Conservation (phyloP, 35 echinoderm and acorn worm genomes). For the Stichopus chloronotus region DNA sequence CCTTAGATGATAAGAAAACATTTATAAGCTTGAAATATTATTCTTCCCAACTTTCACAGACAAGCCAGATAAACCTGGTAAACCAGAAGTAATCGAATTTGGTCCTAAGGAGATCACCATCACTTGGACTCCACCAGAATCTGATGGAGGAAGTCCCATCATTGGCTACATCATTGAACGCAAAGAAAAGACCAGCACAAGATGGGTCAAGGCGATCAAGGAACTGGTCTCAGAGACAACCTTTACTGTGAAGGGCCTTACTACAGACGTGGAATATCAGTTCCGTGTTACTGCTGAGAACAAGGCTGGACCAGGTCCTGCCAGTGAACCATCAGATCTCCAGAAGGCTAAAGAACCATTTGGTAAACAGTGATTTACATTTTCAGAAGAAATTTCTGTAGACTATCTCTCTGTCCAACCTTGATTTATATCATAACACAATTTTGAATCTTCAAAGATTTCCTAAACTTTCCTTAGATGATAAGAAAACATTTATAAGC, state of each 20-base stretch:
- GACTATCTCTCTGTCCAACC: too few relatives aligned
- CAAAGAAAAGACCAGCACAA: conserved; percentile 56
- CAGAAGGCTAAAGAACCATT: conserved; percentile 82
- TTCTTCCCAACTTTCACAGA: conserved; percentile 26
- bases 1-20: too few relatives aligned
- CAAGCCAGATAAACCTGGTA: conserved; percentile 64
- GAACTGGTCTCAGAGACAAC: conserved; percentile 67
- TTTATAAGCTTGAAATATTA: too few relatives aligned
- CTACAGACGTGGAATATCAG: conserved; percentile 79
- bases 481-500: too few relatives aligned
- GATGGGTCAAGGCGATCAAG: conserved; percentile 64
- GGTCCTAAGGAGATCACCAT: conserved; percentile 66
- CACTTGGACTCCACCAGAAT: conserved; percentile 71
- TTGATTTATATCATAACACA: too few relatives aligned
- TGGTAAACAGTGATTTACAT: too few relatives aligned
- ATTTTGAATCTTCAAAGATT: too few relatives aligned
- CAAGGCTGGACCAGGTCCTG: conserved; percentile 77
- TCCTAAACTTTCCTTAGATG: too few relatives aligned
- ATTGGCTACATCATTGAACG: conserved; percentile 77
- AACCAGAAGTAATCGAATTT: conserved; percentile 61
- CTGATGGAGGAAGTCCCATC: conserved; percentile 78
- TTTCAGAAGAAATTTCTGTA: too few relatives aligned
- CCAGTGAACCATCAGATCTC: conserved; percentile 88
- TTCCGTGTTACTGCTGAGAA: conserved; percentile 92
- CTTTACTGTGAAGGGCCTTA: conserved; percentile 69